Percentiles rank a stretch among this genome's conserved stretches.
phyloP scores from a whole-genome alignment of 2,113 vertebrate species.

The Hepsetus odoe region DNA sequence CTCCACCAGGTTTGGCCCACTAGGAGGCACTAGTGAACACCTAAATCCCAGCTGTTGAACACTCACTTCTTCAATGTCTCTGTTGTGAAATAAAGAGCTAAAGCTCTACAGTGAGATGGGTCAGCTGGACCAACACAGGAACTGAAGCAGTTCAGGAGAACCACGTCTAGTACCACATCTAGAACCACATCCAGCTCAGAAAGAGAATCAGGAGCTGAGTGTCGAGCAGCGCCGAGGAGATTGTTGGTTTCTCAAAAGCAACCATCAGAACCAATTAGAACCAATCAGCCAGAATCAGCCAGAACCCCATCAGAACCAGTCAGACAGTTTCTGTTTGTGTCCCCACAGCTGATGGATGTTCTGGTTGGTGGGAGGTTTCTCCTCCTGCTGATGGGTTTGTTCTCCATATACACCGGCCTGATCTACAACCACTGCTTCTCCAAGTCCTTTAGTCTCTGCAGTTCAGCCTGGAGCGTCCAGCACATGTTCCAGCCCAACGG shows the following conservation, averaged over 20 bases:
- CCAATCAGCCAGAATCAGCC: no score
- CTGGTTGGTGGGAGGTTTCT: constrained; percentile 59
- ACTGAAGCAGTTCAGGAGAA: no score
- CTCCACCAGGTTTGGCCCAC: neutral
- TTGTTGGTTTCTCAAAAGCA: no score
- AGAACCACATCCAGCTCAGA: neutral
- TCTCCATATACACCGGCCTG: constrained; percentile 65
- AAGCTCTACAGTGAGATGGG: no score
- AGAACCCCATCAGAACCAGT: no score
- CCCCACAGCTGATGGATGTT: constrained; percentile 46
- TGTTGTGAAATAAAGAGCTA: neutral
- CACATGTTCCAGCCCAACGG: constrained; percentile 61
- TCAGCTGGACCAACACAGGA: no score
- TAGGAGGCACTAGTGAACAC: neutral
- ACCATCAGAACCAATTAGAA: no score
- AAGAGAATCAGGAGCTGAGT: no score
- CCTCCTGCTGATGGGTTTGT: constrained; percentile 63
- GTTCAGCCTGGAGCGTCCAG: constrained; percentile 60
- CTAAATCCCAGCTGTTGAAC: neutral
- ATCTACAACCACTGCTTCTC: constrained; percentile 69
- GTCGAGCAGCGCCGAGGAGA: neutral
- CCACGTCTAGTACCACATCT: neutral
- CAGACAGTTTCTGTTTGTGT: no score
- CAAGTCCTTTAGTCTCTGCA: constrained; percentile 60
- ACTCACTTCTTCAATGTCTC: no score